A percentile compares a stretch with the other conserved stretches of the same genome.
Conservation (phyloP, 2,113 vertebrate species). For the Austrofundulus limnaeus region DNA sequence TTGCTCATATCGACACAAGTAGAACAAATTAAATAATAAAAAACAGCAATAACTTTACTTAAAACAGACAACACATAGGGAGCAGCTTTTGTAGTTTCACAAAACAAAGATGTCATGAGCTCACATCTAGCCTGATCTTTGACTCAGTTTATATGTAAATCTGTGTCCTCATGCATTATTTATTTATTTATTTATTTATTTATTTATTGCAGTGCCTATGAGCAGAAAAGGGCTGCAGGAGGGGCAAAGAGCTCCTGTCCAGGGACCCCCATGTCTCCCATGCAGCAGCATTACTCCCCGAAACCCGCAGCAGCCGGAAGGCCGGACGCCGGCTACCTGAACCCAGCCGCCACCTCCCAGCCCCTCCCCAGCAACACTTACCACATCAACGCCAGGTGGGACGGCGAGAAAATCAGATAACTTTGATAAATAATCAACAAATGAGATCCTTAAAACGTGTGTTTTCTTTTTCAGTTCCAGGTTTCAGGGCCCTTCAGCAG, state of each 20-base stretch:
- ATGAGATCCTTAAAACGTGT: neutral
- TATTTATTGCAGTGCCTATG: conserved; percentile 85
- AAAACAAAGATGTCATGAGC: too few relatives aligned
- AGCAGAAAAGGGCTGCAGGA: conserved; percentile 82
- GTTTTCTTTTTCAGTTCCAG: conserved; percentile 71
- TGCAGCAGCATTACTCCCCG: conserved; percentile 85
- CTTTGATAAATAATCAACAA: neutral
- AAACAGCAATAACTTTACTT: too few relatives aligned
- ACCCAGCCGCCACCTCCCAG: conserved; percentile 76
- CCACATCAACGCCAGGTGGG: conserved; percentile 76
- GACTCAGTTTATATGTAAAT: too few relatives aligned
- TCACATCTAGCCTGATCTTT: too few relatives aligned
- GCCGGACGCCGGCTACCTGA: conserved; percentile 86
- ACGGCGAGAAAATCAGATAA: neutral
- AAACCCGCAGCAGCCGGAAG: conserved; percentile 78
- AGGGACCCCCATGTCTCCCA: conserved; percentile 81
- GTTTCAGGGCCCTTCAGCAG: conserved; percentile 82
- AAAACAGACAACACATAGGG: too few relatives aligned
- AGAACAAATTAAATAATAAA: too few relatives aligned
- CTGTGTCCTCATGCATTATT: neutral
- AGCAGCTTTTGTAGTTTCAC: too few relatives aligned
- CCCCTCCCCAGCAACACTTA: conserved; percentile 84
- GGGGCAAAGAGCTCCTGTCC: conserved; percentile 84
- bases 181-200: too few relatives aligned
- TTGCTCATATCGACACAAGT: too few relatives aligned